Conservation (phyloP, 2,888 invertebrate species). For the Pegoplata infirma region DNA sequence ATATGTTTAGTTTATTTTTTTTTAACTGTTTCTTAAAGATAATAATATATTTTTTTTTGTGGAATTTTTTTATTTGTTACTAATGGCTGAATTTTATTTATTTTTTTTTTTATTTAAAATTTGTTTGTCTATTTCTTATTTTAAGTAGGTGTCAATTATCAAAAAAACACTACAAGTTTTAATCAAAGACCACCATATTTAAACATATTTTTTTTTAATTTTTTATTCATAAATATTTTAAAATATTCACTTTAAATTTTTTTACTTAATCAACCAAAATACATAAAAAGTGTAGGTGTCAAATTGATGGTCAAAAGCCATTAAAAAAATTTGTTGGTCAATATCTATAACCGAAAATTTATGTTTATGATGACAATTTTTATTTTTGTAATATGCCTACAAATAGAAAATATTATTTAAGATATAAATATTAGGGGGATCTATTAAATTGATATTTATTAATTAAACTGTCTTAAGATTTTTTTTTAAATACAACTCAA, state of each 20-base stretch:
- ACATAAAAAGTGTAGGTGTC: constrained; percentile 37
- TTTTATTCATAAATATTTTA: background rate
- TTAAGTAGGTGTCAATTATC: constrained; percentile 48
- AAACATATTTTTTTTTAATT: background rate
- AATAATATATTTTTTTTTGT: background rate
- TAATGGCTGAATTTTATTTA: background rate
- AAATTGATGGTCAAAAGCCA: constrained; percentile 48
- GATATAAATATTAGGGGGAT: too few species aligned
- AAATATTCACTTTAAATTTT: background rate
- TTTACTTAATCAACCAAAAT: background rate
- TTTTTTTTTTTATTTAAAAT: too few species aligned
- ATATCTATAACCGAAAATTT: constrained; percentile 24
- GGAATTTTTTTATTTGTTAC: background rate
- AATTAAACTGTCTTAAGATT: too few species aligned
- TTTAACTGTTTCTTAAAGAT: background rate
- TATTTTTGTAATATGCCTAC: background rate
- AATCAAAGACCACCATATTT: background rate
- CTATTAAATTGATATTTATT: too few species aligned
- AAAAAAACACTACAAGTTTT: constrained; percentile 6
- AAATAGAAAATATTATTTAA: too few species aligned
- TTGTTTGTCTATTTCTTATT: constrained; percentile 1
- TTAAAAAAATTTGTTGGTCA: constrained; percentile 27
- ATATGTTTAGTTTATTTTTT: background rate
- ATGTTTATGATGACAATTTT: constrained; percentile 41
- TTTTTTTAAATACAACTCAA: too few species aligned